Percentiles rank a stretch among this genome's conserved stretches.
Conservation (phyloP, 37 sponge, comb jelly and placozoan genomes). For the Amphimedon queenslandica region DNA sequence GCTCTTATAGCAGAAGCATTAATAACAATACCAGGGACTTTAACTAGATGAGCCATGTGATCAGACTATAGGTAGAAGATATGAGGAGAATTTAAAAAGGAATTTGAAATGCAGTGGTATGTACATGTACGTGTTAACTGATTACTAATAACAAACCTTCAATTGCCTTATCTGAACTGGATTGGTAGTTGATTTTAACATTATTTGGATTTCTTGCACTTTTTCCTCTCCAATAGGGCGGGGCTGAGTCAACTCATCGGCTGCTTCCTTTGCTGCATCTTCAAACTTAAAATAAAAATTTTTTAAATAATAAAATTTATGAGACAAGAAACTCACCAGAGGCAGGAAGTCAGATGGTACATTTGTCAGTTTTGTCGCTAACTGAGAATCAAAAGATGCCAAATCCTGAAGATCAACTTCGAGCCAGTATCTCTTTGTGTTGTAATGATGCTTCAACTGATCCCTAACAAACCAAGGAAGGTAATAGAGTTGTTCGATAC, state of each 20-base stretch:
- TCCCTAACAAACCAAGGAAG: constrained; percentile 54
- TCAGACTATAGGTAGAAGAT: constrained; percentile 55
- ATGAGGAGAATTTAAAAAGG: neutral
- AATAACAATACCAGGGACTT: constrained; percentile 94
- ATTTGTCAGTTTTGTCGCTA: constrained; percentile 71
- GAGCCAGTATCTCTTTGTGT: constrained; percentile 76
- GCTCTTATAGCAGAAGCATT: constrained; percentile 88
- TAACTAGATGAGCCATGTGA: constrained; percentile 95
- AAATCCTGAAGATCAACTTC: constrained; percentile 85
- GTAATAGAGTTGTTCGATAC: neutral
- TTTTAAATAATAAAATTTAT: neutral
- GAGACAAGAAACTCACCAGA: constrained; percentile 55
- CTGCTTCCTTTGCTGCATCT: constrained; percentile 88
- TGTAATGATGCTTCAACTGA: constrained; percentile 90
- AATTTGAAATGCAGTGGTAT: neutral
- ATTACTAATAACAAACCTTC: constrained; percentile 50
- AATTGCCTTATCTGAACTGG: constrained; percentile 84
- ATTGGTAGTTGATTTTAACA: constrained; percentile 72
- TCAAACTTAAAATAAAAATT: constrained; percentile 93
- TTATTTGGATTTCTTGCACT: constrained; percentile 89
- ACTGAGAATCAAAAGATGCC: constrained; percentile 72
- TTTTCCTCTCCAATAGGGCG: constrained; percentile 88
- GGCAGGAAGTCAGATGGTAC: constrained; percentile 88
- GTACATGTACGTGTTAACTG: neutral
- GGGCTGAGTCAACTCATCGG: constrained; percentile 94